phyloP scores from a whole-genome alignment of 2,888 invertebrate species.

The Blera fallax region DNA sequence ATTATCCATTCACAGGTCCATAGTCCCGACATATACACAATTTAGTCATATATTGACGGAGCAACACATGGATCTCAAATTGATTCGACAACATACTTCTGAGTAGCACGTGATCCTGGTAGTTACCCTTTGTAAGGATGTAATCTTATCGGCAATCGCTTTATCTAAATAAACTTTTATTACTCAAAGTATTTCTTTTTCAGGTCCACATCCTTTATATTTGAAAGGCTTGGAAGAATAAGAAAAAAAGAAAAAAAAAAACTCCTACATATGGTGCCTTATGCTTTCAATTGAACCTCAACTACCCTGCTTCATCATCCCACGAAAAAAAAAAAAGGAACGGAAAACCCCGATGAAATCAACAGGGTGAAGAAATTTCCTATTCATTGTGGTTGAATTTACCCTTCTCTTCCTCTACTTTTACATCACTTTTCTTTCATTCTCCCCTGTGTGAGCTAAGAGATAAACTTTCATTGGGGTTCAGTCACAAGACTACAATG shows the following conservation, averaged over 20 bases:
- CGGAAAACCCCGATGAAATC: constrained; percentile 20
- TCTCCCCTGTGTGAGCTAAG: not conserved
- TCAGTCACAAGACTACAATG: not conserved
- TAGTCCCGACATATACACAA: not conserved
- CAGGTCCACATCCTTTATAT: not conserved
- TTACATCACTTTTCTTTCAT: not conserved
- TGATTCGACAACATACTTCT: not conserved
- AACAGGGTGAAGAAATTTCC: constrained; percentile 44
- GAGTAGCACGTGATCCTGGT: not conserved
- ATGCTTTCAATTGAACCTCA: constrained; percentile 13
- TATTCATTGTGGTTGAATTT: constrained; percentile 14
- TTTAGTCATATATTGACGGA: not conserved
- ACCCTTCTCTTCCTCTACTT: not conserved
- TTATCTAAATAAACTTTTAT: not conserved
- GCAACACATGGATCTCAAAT: not conserved
- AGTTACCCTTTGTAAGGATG: not conserved
- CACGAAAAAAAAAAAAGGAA: constrained; percentile 10
- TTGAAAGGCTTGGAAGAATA: too few relatives aligned
- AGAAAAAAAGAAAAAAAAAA: not conserved
- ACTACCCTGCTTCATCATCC: not conserved
- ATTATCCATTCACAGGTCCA: too few relatives aligned
- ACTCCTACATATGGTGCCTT: not conserved
- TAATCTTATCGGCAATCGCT: not conserved
- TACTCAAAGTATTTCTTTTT: not conserved
- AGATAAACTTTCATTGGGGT: not conserved